phyloP scores from a whole-genome alignment of 2,113 vertebrate genomes.

The Indicator indicator region DNA sequence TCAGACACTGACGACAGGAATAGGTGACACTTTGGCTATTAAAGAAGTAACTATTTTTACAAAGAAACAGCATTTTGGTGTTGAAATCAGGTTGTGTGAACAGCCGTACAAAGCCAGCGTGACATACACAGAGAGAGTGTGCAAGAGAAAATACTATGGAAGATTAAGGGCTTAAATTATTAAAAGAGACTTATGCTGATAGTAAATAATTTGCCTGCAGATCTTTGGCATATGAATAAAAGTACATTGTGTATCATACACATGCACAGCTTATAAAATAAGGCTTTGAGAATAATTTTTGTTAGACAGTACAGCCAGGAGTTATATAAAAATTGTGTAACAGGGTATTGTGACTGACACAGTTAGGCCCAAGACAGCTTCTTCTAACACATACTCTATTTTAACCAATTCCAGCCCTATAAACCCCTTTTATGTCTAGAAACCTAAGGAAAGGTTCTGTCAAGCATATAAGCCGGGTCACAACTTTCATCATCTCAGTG shows the following conservation, averaged over 20 bases:
- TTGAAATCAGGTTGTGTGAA: background rate
- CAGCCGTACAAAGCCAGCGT: background rate
- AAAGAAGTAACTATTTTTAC: background rate
- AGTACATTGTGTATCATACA: constrained; percentile 20
- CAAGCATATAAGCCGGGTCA: background rate
- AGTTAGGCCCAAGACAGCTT: background rate
- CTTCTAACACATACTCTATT: background rate
- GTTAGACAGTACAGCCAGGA: background rate
- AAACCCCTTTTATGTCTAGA: background rate
- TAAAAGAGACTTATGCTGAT: constrained; percentile 11
- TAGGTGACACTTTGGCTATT: background rate
- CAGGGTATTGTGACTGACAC: background rate
- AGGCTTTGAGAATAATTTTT: constrained; percentile 12
- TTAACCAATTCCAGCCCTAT: background rate
- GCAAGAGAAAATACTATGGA: background rate
- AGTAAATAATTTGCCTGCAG: constrained; percentile 33
- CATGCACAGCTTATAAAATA: constrained; percentile 26
- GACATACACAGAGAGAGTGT: background rate
- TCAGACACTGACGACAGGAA: background rate
- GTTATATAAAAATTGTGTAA: constrained; percentile 40
- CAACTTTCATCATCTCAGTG: background rate
- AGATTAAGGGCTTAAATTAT: constrained; percentile 68
- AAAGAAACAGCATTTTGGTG: background rate
- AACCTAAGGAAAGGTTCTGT: background rate
- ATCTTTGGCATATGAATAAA: constrained; percentile 29